A percentile compares a stretch with the other conserved stretches of the same genome.
These are phyloP conservation scores for Myotis pilosus DNA, from an alignment of 2,797 vertebrate species.

Conservation along the genomic window DNA sequence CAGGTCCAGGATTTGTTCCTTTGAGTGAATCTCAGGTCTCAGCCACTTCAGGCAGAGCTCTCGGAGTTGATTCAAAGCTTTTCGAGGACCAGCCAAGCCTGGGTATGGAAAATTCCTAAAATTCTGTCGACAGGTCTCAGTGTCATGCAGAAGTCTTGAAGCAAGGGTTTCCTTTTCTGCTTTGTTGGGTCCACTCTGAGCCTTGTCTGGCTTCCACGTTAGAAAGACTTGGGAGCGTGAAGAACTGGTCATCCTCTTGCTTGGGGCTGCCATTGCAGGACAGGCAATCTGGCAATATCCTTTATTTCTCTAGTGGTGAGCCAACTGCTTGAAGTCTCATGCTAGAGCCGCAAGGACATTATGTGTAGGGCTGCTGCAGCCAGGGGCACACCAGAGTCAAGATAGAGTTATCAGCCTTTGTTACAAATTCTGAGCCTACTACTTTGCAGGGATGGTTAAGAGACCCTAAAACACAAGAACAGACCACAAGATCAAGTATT, in stretches of 20 bases:
- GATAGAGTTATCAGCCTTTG: neutral
- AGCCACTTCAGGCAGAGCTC: conserved; percentile 77
- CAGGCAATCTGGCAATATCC: neutral
- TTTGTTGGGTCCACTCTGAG: neutral
- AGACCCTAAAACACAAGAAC: conserved; percentile 70
- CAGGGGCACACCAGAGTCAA: neutral
- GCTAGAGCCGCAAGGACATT: conserved; percentile 44
- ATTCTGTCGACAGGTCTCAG: conserved; percentile 74
- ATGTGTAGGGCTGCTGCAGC: neutral
- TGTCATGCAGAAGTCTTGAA: conserved; percentile 58
- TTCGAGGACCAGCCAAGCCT: conserved; percentile 73
- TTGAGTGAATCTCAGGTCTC: conserved; percentile 76
- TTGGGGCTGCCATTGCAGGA: conserved; percentile 60
- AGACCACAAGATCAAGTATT: conserved; percentile 45
- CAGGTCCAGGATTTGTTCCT: conserved; percentile 77
- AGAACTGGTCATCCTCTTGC: conserved; percentile 64
- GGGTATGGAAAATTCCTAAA: conserved; percentile 75
- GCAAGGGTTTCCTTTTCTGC: conserved; percentile 40
- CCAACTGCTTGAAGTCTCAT: conserved; percentile 54
- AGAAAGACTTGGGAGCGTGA: conserved; percentile 52
- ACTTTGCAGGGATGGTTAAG: conserved; percentile 33
- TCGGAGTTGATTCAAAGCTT: conserved; percentile 72
- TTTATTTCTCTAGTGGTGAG: conserved; percentile 60
- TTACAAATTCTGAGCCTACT: conserved; percentile 52
- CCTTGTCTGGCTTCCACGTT: conserved; percentile 66